A percentile compares a stretch with the other conserved stretches of the same genome.
Evolutionary conservation across 1,140 invertebrate species (phyloP).

Genomic region (Epicauta chinensis): DNA sequence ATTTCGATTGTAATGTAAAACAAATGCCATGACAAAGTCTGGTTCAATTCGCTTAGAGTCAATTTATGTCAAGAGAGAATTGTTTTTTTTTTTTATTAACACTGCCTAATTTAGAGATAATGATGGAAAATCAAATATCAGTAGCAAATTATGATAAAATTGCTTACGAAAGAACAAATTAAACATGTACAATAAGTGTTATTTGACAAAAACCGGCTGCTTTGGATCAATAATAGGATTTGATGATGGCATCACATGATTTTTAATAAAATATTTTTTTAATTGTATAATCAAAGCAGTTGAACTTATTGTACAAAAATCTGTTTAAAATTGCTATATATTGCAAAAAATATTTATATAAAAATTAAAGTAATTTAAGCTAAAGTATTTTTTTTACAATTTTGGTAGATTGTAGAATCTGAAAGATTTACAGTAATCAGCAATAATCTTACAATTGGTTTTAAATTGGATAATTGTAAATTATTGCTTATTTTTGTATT

Average conservation of each 20-base stretch:
- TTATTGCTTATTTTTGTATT: conserved; percentile 14
- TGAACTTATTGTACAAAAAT: conserved; percentile 10
- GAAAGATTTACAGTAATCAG: conserved; percentile 5
- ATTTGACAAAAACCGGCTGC: no score
- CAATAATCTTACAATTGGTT: conserved; percentile 8
- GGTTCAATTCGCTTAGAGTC: no score
- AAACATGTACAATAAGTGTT: no score
- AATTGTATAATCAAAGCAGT: no score
- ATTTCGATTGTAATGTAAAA: no score
- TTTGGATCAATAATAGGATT: no score
- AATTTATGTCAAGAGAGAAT: neutral
- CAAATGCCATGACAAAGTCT: no score
- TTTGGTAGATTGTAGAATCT: conserved; percentile 12
- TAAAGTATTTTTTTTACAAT: conserved; percentile 17
- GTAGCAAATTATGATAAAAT: no score
- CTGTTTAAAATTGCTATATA: neutral
- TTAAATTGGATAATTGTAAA: neutral
- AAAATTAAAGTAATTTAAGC: conserved; percentile 13
- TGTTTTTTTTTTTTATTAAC: conserved; percentile 22
- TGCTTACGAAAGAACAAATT: no score
- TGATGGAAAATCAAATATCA: no score
- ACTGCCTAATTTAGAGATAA: conserved; percentile 24
- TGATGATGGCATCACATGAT: no score
- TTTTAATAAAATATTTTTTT: no score
- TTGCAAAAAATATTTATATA: conserved; percentile 1